phyloP scores from a whole-genome alignment of 2,888 invertebrate species.

The Campoplex capitator region DNA sequence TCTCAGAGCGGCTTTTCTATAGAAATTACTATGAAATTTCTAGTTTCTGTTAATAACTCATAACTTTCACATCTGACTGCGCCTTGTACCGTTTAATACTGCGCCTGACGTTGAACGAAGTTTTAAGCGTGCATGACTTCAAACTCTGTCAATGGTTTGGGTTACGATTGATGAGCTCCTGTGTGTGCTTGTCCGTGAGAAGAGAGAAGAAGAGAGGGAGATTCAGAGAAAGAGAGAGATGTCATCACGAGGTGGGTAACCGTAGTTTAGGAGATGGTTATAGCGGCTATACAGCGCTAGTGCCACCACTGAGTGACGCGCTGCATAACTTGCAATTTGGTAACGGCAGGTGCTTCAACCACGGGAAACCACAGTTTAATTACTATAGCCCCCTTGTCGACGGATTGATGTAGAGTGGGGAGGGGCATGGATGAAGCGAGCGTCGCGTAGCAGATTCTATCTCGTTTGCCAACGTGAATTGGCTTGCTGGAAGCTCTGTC shows the following conservation, averaged over 20 bases:
- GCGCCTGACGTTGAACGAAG: conserved; percentile 33
- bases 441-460: conserved; percentile 40
- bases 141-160: conserved; percentile 61
- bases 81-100: not conserved
- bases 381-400: conserved; percentile 76
- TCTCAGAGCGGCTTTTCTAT: not conserved
- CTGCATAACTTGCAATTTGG: conserved; percentile 82
- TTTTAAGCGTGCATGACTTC: conserved; percentile 62
- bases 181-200: conserved; percentile 24
- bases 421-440: conserved; percentile 38
- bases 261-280: conserved; percentile 41
- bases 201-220: conserved; percentile 29
- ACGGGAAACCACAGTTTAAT: conserved; percentile 83
- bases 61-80: not conserved
- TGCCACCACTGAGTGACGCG: conserved; percentile 78
- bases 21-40: conserved; percentile 7
- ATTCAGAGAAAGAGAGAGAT: conserved; percentile 25
- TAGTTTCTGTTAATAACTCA: not conserved
- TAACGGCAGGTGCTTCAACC: conserved; percentile 81
- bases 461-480: conserved; percentile 76
- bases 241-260: conserved; percentile 41
- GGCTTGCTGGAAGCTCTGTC: conserved; percentile 81
- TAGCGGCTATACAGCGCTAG: conserved; percentile 58
- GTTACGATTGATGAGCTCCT: conserved; percentile 30
- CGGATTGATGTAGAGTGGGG: conserved; percentile 27